Conservation (phyloP, 2,113 vertebrate species). For the Hemichromis elongatus region DNA sequence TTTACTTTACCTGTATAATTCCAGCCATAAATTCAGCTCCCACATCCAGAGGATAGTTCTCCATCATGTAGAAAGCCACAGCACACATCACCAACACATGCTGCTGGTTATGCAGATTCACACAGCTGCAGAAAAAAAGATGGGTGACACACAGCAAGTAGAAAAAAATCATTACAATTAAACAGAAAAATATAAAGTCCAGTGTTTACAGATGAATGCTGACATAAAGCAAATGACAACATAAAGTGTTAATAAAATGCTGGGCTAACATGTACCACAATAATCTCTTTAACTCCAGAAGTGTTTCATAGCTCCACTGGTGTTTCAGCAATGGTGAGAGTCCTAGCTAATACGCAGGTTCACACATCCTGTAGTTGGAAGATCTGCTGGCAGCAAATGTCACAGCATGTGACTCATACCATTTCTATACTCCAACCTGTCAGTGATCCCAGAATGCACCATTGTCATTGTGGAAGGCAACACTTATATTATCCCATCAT, state of each 20-base stretch:
- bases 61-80: constrained; percentile 95
- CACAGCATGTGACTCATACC: neutral
- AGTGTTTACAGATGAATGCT: neutral
- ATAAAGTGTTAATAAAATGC: neutral
- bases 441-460: neutral
- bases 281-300: neutral
- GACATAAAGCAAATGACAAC: neutral
- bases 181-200: neutral
- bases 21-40: constrained; percentile 92
- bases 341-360: neutral
- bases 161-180: neutral
- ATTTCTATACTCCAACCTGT: neutral
- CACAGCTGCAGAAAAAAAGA: constrained; percentile 80
- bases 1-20: constrained; percentile 83
- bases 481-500: neutral
- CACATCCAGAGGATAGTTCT: constrained; percentile 96
- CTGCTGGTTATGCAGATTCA: constrained; percentile 93
- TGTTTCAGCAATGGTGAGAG: neutral
- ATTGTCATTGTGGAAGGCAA: neutral
- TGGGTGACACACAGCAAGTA: neutral
- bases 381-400: neutral
- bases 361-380: neutral
- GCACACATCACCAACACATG: constrained; percentile 97
- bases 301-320: neutral
- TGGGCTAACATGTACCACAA: neutral